phyloP scores from a whole-genome alignment of 2,797 vertebrate species.

The Tragopan temminckii region DNA sequence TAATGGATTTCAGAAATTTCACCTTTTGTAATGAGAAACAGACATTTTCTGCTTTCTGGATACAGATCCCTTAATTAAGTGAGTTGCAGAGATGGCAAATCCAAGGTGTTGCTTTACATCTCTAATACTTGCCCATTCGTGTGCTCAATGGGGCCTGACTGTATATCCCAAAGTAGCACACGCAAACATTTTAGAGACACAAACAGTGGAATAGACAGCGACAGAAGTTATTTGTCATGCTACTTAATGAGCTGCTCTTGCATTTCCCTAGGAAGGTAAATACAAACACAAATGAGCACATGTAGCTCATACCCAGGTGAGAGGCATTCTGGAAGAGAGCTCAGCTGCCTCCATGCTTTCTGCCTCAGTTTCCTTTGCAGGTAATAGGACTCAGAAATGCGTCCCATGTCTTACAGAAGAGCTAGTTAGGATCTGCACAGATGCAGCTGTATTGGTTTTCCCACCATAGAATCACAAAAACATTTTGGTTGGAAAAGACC shows the following conservation, averaged over 20 bases:
- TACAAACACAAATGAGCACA: conserved; percentile 12
- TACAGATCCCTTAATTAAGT: conserved; percentile 67
- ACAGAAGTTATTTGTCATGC: conserved; percentile 57
- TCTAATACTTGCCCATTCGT: conserved; percentile 19
- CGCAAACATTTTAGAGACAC: conserved; percentile 55
- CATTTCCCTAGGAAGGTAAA: conserved; percentile 54
- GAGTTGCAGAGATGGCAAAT: conserved; percentile 70
- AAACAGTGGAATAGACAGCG: conserved; percentile 36
- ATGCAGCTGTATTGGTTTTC: background rate
- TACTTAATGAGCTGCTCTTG: conserved; percentile 44
- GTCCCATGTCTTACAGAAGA: background rate
- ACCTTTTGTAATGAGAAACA: conserved; percentile 61
- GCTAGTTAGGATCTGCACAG: background rate
- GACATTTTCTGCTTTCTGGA: conserved; percentile 54
- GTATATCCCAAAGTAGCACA: conserved; percentile 58
- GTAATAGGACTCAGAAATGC: background rate
- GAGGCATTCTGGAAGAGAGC: background rate
- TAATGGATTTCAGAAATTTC: conserved; percentile 68
- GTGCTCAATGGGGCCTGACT: conserved; percentile 56
- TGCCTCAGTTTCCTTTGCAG: conserved; percentile 11
- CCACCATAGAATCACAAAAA: background rate
- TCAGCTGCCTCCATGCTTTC: background rate
- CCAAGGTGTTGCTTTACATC: conserved; percentile 58
- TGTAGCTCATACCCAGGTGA: background rate
- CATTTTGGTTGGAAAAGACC: too few species aligned